Conservation (phyloP, 2,888 invertebrate genomes). For the Choristoneura rosaceana region DNA sequence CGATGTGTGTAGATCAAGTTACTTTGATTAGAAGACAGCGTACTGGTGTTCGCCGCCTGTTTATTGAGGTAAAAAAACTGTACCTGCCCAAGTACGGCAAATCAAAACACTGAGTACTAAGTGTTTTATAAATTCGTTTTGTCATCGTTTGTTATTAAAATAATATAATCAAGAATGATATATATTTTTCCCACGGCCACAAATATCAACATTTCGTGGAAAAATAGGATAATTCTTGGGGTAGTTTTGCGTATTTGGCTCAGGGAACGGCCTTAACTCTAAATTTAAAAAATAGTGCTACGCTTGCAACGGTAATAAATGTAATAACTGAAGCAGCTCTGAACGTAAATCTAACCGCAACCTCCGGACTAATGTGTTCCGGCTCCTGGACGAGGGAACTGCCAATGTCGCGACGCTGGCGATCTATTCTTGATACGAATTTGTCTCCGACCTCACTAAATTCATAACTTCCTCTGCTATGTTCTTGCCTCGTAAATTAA, state of each 20-base stretch:
- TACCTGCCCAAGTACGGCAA: too few relatives aligned
- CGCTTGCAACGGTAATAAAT: neutral
- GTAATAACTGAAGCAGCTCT: slow-evolving; percentile 22
- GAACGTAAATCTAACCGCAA: slow-evolving; percentile 14
- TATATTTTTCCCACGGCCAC: too few relatives aligned
- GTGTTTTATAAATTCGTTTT: too few relatives aligned
- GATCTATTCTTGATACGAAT: slow-evolving; percentile 32
- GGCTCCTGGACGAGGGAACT: slow-evolving; percentile 19
- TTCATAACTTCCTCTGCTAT: slow-evolving; percentile 1
- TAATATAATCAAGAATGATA: too few relatives aligned
- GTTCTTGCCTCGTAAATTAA: neutral
- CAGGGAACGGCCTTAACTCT: too few relatives aligned
- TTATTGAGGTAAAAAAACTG: neutral
- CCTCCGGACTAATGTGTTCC: slow-evolving; percentile 36
- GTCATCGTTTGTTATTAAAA: too few relatives aligned
- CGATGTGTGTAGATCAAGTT: slow-evolving; percentile 36
- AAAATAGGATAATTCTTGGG: too few relatives aligned
- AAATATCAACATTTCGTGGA: too few relatives aligned
- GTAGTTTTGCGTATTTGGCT: too few relatives aligned
- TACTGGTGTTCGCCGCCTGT: neutral
- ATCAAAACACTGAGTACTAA: too few relatives aligned
- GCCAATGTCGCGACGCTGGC: slow-evolving; percentile 36
- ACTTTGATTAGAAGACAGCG: slow-evolving; percentile 11
- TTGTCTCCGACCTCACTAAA: slow-evolving; percentile 22
- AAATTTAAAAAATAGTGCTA: too few relatives aligned